Evolutionary conservation across 2,113 vertebrate species (phyloP), one percentile per base, ranked within the genome.

Genomic region (Xiphophorus couchianus): DNA sequence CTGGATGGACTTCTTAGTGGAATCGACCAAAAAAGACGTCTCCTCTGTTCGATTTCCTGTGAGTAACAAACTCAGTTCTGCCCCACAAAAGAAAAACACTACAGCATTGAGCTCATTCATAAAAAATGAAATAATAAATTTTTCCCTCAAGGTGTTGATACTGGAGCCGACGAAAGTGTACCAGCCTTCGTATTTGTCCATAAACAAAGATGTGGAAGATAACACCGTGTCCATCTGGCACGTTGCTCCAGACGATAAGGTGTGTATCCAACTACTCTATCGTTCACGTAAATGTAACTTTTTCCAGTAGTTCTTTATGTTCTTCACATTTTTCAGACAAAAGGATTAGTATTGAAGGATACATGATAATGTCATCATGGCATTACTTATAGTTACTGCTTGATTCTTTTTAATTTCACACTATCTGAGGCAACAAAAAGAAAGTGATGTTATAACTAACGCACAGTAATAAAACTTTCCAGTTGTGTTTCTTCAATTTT

Each of bases 1-100:
- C 88, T 99, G 98, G 98, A 99, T 99, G 97, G 98, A 99, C 90
- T 98, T 99, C 73, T 91, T 99, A 79, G 97, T 99, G 13, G 98
- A 99, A 85, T 95, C 98, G 35, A 99, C 97, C 9, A 98, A 99
- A 88, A 96, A 95, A 71, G 95, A 98, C 44, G 96, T 99, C 29
- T 96, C 97, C 66, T 96, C 98, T 25, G 96, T 99, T 76, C 94
- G 98, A 85, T 99, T 99, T 90, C 98, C 98, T 66, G 98, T 99
- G 92, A 94, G 97, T 93, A 60, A 61, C 29, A 33, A 8, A n/a
- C 11, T 5, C 5, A 69, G 28, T 1, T 19, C 64, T 8, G 3
- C 44, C 44, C 44, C 17, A 5, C 14, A 19, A 48, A 58, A 11
- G 17, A 22, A 58, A n/a, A 58, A n/a, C 7, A 54, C 37, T 39